phyloP scores from a whole-genome alignment of 2,113 vertebrate genomes.

The Meriones unguiculatus region DNA sequence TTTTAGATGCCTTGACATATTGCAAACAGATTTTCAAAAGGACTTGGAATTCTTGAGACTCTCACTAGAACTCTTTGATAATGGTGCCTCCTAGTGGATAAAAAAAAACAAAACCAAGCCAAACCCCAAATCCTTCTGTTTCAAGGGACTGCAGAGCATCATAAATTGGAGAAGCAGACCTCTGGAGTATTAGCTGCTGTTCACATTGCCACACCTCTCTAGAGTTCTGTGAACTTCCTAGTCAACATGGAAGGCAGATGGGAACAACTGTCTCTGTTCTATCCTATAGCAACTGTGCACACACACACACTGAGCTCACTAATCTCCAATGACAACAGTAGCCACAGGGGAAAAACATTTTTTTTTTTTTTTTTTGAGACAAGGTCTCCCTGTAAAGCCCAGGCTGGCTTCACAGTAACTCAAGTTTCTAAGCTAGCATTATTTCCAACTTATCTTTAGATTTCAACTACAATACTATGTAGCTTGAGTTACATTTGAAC shows the following conservation, averaged over 20 bases:
- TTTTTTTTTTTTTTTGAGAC: neutral
- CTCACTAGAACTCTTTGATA: constrained; percentile 54
- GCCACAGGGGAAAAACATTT: too few species aligned
- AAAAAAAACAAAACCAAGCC: neutral
- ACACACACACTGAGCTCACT: neutral
- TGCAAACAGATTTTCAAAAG: constrained; percentile 31
- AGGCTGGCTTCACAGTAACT: neutral
- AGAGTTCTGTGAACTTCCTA: constrained; percentile 44
- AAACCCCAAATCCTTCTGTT: neutral
- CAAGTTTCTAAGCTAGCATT: constrained; percentile 44
- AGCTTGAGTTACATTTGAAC: neutral
- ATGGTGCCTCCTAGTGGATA: constrained; percentile 71
- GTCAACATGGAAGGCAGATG: constrained; percentile 39
- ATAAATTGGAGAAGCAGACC: neutral
- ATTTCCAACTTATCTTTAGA: constrained; percentile 30
- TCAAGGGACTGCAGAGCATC: neutral
- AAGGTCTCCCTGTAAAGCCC: neutral
- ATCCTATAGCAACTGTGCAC: neutral
- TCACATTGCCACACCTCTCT: neutral
- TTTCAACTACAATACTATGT: constrained; percentile 13
- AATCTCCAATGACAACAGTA: neutral
- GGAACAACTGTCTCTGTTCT: neutral
- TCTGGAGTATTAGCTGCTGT: constrained; percentile 1
- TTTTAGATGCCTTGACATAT: neutral
- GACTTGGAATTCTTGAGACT: constrained; percentile 25